Percentiles rank a stretch among this genome's conserved stretches.
Conservation (phyloP, 2,797 vertebrate genomes). For the Centropyge bicolor region DNA sequence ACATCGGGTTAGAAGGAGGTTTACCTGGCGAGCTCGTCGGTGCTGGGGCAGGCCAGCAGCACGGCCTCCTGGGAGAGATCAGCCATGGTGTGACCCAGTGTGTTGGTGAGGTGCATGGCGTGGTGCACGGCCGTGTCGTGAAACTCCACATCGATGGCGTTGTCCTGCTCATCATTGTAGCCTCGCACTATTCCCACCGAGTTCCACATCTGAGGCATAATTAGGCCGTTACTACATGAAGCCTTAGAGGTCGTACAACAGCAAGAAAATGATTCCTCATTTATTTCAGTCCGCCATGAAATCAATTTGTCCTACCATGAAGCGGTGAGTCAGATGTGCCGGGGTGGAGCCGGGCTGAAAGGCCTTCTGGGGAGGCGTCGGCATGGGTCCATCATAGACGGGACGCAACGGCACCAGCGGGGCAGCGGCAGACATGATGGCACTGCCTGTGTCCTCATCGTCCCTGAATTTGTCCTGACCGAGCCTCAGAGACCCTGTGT, state of each 20-base stretch:
- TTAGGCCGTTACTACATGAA: background rate
- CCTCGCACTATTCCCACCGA: constrained; percentile 93
- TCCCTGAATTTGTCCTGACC: constrained; percentile 76
- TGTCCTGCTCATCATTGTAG: constrained; percentile 97
- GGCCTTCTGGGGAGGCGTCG: constrained; percentile 91
- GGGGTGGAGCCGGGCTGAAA: constrained; percentile 96
- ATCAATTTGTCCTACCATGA: constrained; percentile 88
- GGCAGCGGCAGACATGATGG: constrained; percentile 60
- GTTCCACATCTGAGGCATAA: constrained; percentile 91
- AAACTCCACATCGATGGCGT: constrained; percentile 96
- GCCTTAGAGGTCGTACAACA: too few relatives aligned
- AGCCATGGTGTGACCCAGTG: constrained; percentile 90
- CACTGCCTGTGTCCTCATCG: constrained; percentile 75
- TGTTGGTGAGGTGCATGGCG: constrained; percentile 94
- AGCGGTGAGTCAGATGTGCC: constrained; percentile 92
- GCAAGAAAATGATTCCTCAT: background rate
- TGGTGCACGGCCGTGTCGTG: constrained; percentile 95
- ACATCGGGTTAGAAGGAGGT: background rate
- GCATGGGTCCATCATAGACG: constrained; percentile 91
- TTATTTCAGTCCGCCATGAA: too few relatives aligned
- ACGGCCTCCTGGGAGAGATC: constrained; percentile 93
- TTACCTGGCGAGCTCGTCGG: constrained; percentile 93
- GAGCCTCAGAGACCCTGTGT: constrained; percentile 86
- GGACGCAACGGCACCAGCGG: constrained; percentile 74
- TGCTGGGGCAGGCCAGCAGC: constrained; percentile 91